These are phyloP conservation scores for Rostratula benghalensis DNA, from an alignment of 2,113 vertebrate species.

Conservation along the genomic window DNA sequence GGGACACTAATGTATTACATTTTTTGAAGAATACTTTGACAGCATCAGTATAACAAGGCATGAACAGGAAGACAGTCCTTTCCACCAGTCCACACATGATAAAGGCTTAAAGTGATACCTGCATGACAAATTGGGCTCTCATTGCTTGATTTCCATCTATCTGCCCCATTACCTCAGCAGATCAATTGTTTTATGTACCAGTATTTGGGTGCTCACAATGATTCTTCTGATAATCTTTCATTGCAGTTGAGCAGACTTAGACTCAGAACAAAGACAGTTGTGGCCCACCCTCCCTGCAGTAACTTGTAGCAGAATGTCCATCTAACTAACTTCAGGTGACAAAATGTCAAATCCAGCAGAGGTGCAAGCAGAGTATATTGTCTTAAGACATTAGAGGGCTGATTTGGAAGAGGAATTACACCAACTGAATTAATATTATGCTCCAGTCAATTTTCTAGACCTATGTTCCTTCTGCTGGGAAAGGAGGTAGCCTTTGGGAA, in stretches of 20 bases:
- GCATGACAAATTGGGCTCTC: not conserved
- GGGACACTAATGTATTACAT: not conserved
- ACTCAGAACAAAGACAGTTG: not conserved
- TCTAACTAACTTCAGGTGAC: not conserved
- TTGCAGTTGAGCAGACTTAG: not conserved
- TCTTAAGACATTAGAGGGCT: not conserved
- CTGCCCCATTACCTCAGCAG: not conserved
- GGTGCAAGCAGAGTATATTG: not conserved
- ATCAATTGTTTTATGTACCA: not conserved
- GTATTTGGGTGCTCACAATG: not conserved
- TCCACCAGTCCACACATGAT: not conserved
- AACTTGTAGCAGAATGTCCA: not conserved
- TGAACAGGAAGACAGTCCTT: not conserved
- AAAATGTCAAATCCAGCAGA: not conserved
- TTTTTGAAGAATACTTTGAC: not conserved
- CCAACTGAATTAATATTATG: not conserved
- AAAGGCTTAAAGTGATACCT: not conserved
- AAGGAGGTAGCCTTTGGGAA: not conserved
- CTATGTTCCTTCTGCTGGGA: not conserved
- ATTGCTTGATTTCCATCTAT: not conserved
- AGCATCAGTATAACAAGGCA: not conserved
- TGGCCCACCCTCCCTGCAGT: not conserved
- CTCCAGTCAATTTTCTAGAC: not conserved
- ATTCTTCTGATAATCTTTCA: not conserved
- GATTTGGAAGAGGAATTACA: not conserved